Evolutionary conservation across 2,888 invertebrate genomes (phyloP).

Genomic region (Hypomecis atomaria): DNA sequence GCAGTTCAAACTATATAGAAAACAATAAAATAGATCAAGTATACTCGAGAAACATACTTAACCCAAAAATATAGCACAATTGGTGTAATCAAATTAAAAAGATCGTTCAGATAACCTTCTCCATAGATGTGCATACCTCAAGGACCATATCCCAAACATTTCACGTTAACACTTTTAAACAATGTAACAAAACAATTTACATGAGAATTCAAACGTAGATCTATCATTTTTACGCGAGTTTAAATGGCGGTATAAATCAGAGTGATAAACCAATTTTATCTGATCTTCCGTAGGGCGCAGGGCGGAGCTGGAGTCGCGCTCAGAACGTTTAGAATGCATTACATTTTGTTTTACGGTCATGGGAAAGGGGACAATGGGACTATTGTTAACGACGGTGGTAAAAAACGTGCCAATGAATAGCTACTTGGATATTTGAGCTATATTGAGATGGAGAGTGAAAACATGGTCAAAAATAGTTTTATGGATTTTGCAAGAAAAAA

Average conservation of each 20-base stretch:
- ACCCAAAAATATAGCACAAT: too few species aligned
- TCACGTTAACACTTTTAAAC: conserved; percentile 33
- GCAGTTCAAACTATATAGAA: too few species aligned
- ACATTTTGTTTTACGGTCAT: conserved; percentile 43
- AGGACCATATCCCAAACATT: conserved; percentile 27
- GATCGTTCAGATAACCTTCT: too few species aligned
- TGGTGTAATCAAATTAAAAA: too few species aligned
- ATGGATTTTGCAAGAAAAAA: too few species aligned
- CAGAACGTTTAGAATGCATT: conserved; percentile 60
- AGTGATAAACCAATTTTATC: conserved; percentile 63
- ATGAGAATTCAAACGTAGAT: conserved; percentile 58
- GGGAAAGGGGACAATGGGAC: conserved; percentile 40
- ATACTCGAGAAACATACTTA: too few species aligned
- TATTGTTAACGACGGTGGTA: conserved; percentile 32
- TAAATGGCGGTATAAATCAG: conserved; percentile 72
- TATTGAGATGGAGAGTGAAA: too few species aligned
- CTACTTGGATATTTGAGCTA: not conserved
- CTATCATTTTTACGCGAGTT: conserved; percentile 68
- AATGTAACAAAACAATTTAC: conserved; percentile 62
- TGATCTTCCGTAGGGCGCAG: conserved; percentile 47
- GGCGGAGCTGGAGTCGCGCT: conserved; percentile 42
- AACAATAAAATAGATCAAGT: too few species aligned
- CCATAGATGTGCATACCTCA: too few species aligned
- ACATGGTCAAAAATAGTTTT: too few species aligned
- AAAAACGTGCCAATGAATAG: not conserved